Conservation (phyloP, 2,797 vertebrate species). For the Picus viridis region DNA sequence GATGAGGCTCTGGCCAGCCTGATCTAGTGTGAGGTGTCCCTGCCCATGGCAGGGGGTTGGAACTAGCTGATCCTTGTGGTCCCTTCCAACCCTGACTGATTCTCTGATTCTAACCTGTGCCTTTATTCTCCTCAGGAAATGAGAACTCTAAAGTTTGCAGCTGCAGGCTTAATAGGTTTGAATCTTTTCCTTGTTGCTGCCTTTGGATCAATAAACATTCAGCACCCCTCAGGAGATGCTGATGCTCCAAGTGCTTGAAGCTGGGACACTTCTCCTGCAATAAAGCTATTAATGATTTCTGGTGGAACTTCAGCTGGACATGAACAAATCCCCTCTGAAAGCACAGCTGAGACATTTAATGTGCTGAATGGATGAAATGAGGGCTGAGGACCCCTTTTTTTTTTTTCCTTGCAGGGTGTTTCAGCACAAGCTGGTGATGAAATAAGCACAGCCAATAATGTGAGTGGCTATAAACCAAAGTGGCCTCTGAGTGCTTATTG, state of each 20-base stretch:
- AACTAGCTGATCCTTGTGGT: no score
- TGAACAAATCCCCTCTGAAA: neutral
- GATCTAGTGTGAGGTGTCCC: no score
- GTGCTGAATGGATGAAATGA: neutral
- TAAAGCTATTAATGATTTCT: neutral
- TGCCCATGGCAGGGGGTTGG: no score
- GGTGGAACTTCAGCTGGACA: neutral
- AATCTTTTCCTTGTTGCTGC: neutral
- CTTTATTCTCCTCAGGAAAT: neutral
- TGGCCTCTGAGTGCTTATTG: constrained; percentile 7
- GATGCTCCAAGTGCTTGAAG: neutral
- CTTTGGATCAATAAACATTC: neutral
- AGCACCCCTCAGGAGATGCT: neutral
- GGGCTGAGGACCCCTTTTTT: neutral
- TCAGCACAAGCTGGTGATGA: constrained; percentile 6
- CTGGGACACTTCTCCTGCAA: neutral
- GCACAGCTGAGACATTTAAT: neutral
- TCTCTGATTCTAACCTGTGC: neutral
- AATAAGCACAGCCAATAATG: neutral
- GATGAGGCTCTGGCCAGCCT: no score
- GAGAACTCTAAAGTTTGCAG: neutral
- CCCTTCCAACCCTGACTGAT: no score
- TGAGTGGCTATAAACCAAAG: constrained; percentile 6
- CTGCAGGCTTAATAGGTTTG: neutral
- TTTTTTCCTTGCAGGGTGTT: constrained; percentile 9